Conservation (phyloP, 2,888 invertebrate genomes). For the Hemaris fuciformis region DNA sequence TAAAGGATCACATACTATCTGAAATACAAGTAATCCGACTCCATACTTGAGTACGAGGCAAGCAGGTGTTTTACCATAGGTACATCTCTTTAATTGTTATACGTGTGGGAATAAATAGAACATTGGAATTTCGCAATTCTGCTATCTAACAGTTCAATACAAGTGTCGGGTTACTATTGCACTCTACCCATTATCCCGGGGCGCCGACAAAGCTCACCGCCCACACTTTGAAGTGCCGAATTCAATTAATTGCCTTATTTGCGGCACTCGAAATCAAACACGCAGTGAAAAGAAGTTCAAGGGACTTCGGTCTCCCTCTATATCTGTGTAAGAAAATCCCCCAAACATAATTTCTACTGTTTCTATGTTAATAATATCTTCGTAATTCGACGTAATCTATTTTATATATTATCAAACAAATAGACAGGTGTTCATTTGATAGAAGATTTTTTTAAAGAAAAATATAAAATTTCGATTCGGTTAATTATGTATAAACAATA, state of each 20-base stretch:
- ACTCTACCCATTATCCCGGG: constrained; percentile 39
- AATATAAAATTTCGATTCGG: not conserved
- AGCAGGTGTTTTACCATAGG: constrained; percentile 43
- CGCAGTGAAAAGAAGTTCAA: not conserved
- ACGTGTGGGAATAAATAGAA: constrained; percentile 47
- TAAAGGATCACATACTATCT: not conserved
- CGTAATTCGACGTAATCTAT: too few relatives aligned
- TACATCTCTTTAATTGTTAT: constrained; percentile 31
- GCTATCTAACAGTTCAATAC: constrained; percentile 45
- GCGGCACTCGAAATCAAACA: constrained; percentile 38
- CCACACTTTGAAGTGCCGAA: constrained; percentile 76
- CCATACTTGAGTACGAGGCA: constrained; percentile 31
- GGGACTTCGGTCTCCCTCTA: not conserved
- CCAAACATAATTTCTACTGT: not conserved
- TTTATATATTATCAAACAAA: not conserved
- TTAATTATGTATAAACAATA: too few relatives aligned
- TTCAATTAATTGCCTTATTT: constrained; percentile 81
- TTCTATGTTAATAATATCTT: too few relatives aligned
- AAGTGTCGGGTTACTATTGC: constrained; percentile 65
- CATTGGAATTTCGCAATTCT: constrained; percentile 50
- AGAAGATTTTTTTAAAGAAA: too few relatives aligned
- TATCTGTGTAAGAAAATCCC: not conserved
- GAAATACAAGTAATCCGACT: constrained; percentile 43
- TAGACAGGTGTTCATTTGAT: not conserved
- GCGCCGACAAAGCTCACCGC: constrained; percentile 73